phyloP scores from a whole-genome alignment of 2,797 vertebrate species.

The Characodon lateralis region DNA sequence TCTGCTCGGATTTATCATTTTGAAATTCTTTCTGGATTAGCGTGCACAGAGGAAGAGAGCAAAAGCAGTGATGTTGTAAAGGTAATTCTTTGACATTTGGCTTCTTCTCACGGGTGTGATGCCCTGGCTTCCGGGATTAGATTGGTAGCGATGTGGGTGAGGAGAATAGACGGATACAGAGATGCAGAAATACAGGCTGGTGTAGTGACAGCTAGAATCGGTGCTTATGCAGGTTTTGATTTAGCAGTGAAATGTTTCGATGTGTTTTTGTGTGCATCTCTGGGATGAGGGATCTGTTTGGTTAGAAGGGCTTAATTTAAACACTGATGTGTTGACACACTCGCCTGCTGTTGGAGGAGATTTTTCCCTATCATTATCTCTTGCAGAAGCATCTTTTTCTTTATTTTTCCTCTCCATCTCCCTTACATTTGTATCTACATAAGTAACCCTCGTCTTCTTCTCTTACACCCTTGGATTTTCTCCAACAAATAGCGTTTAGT shows the following conservation, averaged over 20 bases:
- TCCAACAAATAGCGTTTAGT: slow-evolving; percentile 12
- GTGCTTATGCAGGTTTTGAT: slow-evolving; percentile 50
- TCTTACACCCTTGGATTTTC: slow-evolving; percentile 7
- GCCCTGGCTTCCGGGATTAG: slow-evolving; percentile 72
- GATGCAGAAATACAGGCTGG: slow-evolving; percentile 60
- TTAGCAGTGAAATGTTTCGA: slow-evolving; percentile 59
- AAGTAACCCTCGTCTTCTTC: slow-evolving; percentile 13
- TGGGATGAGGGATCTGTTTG: slow-evolving; percentile 42
- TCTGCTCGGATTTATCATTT: slow-evolving; percentile 62
- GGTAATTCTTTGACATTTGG: slow-evolving; percentile 78
- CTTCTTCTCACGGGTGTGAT: slow-evolving; percentile 67
- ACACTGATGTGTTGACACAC: slow-evolving; percentile 64
- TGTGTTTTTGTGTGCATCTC: slow-evolving; percentile 47
- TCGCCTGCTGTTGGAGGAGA: slow-evolving; percentile 55
- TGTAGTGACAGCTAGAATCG: slow-evolving; percentile 45
- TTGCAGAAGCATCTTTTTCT: slow-evolving; percentile 28
- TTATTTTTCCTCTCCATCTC: slow-evolving; percentile 23
- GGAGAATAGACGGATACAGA: slow-evolving; percentile 53
- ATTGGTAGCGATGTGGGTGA: slow-evolving; percentile 68
- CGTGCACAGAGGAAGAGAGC: slow-evolving; percentile 26
- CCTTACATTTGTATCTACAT: slow-evolving; percentile 32
- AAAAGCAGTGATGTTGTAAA: slow-evolving; percentile 45
- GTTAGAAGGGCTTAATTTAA: slow-evolving; percentile 44
- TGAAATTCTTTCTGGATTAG: slow-evolving; percentile 68
- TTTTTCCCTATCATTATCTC: slow-evolving; percentile 40